Conservation (phyloP, 2,888 invertebrate species). For the Drosophila kanekoi region DNA sequence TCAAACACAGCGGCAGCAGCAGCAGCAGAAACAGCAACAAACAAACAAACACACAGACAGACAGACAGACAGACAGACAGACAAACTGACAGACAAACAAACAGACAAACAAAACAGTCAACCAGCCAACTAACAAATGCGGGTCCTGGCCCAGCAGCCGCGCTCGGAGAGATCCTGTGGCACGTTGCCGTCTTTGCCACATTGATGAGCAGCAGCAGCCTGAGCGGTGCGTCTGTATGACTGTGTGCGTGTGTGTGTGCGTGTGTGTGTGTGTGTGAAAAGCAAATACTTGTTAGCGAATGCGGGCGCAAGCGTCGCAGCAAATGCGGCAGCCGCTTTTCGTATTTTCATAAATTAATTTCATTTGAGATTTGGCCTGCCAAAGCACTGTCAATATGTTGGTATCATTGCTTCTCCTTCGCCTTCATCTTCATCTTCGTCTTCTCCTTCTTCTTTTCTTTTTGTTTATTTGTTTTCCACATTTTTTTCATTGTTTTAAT, state of each 20-base stretch:
- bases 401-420: background rate
- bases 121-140: slow-evolving; percentile 59
- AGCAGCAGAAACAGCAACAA: slow-evolving; percentile 24
- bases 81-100: slow-evolving; percentile 15
- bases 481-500: slow-evolving; percentile 23
- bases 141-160: slow-evolving; percentile 26
- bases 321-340: slow-evolving; percentile 1
- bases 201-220: slow-evolving; percentile 48
- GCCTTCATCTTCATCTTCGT: background rate
- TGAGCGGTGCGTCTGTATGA: background rate
- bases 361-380: slow-evolving; percentile 53
- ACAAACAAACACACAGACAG: slow-evolving; percentile 22
- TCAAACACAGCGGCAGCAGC: slow-evolving; percentile 45
- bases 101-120: slow-evolving; percentile 47
- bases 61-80: slow-evolving; percentile 44
- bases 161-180: slow-evolving; percentile 25
- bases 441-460: background rate
- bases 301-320: slow-evolving; percentile 38
- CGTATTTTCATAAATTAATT: slow-evolving; percentile 63
- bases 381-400: slow-evolving; percentile 50
- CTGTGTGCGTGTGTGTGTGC: background rate
- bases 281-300: slow-evolving; percentile 65
- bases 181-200: slow-evolving; percentile 29
- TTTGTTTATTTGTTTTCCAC: background rate
- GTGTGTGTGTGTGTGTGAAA: slow-evolving; percentile 29